phyloP scores from a whole-genome alignment of 2,797 vertebrate genomes.

The Oreochromis mossambicus region DNA sequence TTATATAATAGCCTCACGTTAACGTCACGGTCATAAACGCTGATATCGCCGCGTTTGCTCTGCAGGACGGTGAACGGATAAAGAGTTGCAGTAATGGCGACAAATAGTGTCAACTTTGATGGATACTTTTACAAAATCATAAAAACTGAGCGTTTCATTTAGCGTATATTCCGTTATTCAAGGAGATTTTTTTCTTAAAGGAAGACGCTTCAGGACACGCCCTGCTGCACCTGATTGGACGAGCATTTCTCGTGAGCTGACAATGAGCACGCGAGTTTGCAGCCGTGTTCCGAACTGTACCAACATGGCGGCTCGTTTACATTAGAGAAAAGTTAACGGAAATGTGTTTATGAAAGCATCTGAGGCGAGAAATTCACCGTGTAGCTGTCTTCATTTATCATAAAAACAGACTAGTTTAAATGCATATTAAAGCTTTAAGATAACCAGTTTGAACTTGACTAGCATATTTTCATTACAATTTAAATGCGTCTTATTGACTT shows the following conservation, averaged over 20 bases:
- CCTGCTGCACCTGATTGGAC: background rate
- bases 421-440: fast-evolving
- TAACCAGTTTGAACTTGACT: background rate
- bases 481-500: fast-evolving
- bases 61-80: too few species aligned
- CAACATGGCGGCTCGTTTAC: background rate
- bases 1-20: too few species aligned
- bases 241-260: background rate
- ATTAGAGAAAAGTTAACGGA: fast-evolving
- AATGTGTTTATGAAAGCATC: background rate
- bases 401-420: background rate
- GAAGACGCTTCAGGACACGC: background rate
- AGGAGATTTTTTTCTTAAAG: background rate
- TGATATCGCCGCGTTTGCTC: too few species aligned
- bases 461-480: background rate
- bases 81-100: too few species aligned
- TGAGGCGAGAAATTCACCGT: fast-evolving
- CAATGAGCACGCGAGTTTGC: background rate
- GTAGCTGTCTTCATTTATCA: background rate
- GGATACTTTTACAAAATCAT: too few species aligned
- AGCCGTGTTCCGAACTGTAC: background rate
- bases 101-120: too few species aligned
- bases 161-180: background rate
- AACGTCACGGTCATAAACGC: too few species aligned
- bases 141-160: too few species aligned